Percentiles rank a stretch among this genome's conserved stretches.
Conservation (phyloP, 1,140 invertebrate species). For the Drosophila parvula region DNA sequence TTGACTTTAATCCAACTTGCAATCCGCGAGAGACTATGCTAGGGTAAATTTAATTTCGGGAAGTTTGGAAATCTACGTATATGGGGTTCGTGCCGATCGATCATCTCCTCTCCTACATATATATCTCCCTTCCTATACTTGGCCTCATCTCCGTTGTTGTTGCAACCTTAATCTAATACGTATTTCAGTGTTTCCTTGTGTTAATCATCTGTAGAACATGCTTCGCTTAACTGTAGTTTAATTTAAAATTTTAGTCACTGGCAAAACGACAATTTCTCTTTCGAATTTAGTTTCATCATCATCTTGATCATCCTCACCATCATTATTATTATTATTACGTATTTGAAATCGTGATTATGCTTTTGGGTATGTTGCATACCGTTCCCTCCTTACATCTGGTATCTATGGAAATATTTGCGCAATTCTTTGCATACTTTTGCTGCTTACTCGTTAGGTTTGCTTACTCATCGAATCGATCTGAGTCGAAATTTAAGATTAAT, state of each 20-base stretch:
- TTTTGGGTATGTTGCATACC: conserved; percentile 81
- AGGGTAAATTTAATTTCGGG: conserved; percentile 70
- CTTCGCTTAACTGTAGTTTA: conserved; percentile 46
- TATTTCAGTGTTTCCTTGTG: conserved; percentile 67
- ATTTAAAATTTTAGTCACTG: conserved; percentile 75
- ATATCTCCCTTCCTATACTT: conserved; percentile 19
- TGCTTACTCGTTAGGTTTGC: conserved; percentile 29
- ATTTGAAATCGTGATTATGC: conserved; percentile 83
- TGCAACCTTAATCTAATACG: conserved; percentile 81
- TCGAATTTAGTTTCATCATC: conserved; percentile 25
- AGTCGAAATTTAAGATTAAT: conserved; percentile 71
- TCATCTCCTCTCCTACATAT: conserved; percentile 11
- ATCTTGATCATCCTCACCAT: no score
- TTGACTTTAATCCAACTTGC: conserved; percentile 61
- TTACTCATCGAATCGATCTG: conserved; percentile 31
- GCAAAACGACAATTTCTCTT: conserved; percentile 64
- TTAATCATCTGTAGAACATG: conserved; percentile 28
- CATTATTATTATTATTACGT: conserved; percentile 74
- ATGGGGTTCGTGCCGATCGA: conserved; percentile 56
- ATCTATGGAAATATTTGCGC: conserved; percentile 74
- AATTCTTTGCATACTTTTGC: conserved; percentile 29
- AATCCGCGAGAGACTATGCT: conserved; percentile 44
- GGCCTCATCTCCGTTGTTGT: conserved; percentile 65
- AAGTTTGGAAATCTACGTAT: conserved; percentile 79
- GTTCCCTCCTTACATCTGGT: conserved; percentile 59